Conservation (phyloP, 2,113 vertebrate genomes). For the Terrapene triunguis region DNA sequence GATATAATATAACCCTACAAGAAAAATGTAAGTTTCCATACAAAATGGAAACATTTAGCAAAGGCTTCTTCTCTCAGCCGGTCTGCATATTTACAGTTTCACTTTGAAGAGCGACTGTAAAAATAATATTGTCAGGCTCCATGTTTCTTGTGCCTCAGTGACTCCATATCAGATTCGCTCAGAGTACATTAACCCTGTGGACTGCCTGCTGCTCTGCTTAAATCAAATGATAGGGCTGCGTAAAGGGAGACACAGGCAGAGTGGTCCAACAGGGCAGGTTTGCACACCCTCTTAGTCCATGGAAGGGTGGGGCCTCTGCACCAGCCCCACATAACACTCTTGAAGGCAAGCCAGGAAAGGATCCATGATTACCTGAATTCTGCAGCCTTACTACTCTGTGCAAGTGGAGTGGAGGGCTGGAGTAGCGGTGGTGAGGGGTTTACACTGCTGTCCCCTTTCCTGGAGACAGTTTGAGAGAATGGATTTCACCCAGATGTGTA, state of each 20-base stretch:
- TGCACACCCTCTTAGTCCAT: not conserved
- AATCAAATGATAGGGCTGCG: not conserved
- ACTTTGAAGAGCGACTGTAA: not conserved
- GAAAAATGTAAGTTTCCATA: not conserved
- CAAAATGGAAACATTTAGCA: not conserved
- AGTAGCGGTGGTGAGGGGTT: not conserved
- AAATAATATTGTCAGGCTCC: not conserved
- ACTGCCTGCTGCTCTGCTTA: not conserved
- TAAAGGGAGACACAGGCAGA: not conserved
- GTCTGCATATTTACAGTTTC: not conserved
- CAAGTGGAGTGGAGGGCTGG: fast-evolving
- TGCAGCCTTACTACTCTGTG: not conserved
- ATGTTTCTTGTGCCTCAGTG: not conserved
- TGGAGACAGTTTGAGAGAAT: not conserved
- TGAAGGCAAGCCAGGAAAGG: not conserved
- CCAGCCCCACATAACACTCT: not conserved
- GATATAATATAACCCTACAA: not conserved
- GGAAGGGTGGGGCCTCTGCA: not conserved
- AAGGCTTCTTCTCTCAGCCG: not conserved
- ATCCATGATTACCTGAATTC: not conserved
- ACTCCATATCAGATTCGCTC: not conserved
- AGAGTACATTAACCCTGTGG: fast-evolving
- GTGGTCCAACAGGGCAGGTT: not conserved
- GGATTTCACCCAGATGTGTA: not conserved
- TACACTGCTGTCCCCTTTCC: not conserved